These are phyloP conservation scores for Spilarctia lutea DNA, from an alignment of 2,888 invertebrate species.

Conservation along the genomic window DNA sequence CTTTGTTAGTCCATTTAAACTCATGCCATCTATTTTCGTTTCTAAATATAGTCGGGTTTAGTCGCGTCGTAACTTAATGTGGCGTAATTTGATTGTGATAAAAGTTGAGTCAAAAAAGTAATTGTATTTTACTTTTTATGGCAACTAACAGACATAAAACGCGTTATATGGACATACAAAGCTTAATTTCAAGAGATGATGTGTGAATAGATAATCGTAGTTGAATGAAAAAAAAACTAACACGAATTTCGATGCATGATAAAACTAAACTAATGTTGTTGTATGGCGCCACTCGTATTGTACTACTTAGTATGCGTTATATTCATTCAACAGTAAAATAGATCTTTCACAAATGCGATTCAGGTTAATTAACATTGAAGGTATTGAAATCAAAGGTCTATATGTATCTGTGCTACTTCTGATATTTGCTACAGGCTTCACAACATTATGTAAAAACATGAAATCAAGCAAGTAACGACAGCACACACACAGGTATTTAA, in stretches of 20 bases:
- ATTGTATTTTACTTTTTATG: constrained; percentile 59
- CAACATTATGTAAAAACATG: constrained; percentile 51
- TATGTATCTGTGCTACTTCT: constrained; percentile 27
- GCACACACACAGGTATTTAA: constrained; percentile 45
- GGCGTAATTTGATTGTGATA: constrained; percentile 75
- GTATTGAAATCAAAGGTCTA: constrained; percentile 17
- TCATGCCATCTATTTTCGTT: constrained; percentile 73
- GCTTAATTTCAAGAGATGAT: constrained; percentile 30
- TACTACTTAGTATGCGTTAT: constrained; percentile 39
- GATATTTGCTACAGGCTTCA: constrained; percentile 47
- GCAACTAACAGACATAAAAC: constrained; percentile 54
- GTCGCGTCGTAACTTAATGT: constrained; percentile 71
- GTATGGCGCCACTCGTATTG: constrained; percentile 32
- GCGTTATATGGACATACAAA: constrained; percentile 48
- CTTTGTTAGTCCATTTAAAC: constrained; percentile 81
- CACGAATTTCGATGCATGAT: constrained; percentile 21
- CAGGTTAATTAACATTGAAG: constrained; percentile 15
- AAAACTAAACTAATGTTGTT: constrained; percentile 30
- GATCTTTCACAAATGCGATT: constrained; percentile 27
- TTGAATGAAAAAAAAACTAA: constrained; percentile 29
- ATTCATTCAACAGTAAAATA: constrained; percentile 35
- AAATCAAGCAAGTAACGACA: constrained; percentile 44
- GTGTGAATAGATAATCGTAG: constrained; percentile 35
- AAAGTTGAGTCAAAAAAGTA: constrained; percentile 54
- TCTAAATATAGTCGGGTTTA: constrained; percentile 72